Conservation (phyloP, 2,888 invertebrate species). For the Ormyrus rosae region DNA sequence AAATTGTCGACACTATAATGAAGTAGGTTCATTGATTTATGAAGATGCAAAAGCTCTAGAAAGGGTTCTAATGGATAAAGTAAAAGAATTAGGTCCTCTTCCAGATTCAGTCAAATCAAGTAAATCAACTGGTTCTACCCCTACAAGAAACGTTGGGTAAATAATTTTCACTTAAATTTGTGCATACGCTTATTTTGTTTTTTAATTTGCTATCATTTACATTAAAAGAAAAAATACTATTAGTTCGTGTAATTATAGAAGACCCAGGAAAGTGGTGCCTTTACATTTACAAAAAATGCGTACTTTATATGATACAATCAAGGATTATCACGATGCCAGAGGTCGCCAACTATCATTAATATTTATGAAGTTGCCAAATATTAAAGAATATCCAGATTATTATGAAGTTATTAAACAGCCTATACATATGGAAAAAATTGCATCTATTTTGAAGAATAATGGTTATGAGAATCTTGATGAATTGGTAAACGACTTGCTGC, state of each 20-base stretch:
- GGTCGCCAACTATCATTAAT: constrained; percentile 94
- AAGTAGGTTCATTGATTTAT: constrained; percentile 96
- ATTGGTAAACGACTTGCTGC: constrained; percentile 89
- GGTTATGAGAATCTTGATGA: constrained; percentile 90
- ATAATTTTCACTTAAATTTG: constrained; percentile 64
- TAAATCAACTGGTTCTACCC: constrained; percentile 71
- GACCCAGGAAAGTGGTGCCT: constrained; percentile 72
- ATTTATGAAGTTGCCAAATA: constrained; percentile 96
- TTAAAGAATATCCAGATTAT: constrained; percentile 96
- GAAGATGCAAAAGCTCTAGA: constrained; percentile 95
- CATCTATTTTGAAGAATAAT: constrained; percentile 87
- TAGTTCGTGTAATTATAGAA: constrained; percentile 62
- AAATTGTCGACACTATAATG: constrained; percentile 98
- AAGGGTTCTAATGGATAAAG: constrained; percentile 87
- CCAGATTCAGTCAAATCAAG: constrained; percentile 70
- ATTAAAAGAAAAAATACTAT: constrained; percentile 49
- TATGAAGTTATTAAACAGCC: constrained; percentile 98
- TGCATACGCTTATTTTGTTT: constrained; percentile 39
- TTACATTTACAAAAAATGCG: constrained; percentile 85
- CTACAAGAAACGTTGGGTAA: constrained; percentile 74
- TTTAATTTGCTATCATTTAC: constrained; percentile 34
- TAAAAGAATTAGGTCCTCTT: constrained; percentile 84
- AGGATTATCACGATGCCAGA: constrained; percentile 91
- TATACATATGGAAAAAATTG: constrained; percentile 96
- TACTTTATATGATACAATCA: constrained; percentile 91